Base-by-base conservation (phyloP, 1,140 invertebrate genomes). In the Neotoxoptera formosana region DNA sequence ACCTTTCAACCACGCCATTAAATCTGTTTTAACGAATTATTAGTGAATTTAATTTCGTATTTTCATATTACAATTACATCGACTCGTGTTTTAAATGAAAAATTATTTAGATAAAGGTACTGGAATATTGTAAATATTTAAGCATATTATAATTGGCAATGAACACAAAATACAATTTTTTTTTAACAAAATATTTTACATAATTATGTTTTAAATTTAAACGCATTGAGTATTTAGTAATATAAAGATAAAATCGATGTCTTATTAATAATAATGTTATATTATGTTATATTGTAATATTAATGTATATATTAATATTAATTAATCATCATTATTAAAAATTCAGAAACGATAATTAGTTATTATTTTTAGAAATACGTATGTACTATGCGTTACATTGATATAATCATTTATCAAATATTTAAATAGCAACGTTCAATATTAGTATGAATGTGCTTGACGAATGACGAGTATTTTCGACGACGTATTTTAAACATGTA, bases 381-480 rank as follows among this genome's bases (percentile, higher is more conserved):
- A 21, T 7, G 17, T 53, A 21, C 30, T 76, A n/a, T n/a, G n/a
- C 60, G 14, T 14, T n/a, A 76, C 11, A 17, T n/a, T 30, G 6
- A 76, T 76, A 34, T 76, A 17, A 76, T 67, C 25, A 67, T n/a
- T 76, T n/a, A 76, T 76, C 14, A 76, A 76, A 17, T 76, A 76
- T 76, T n/a, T n/a, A 76, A 76, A 76, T 76, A 17, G 60, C n/a
- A 76, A 76, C 60, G 60, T 76, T 76, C 60, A 76, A 76, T 76
- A n/a, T n/a, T 76, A 34, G 30, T 76, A 76, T 76, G n/a, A 76
- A 76, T 76, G 60, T 14, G 14, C 30, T n/a, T n/a, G 60, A 76
- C 60, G n/a, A 2, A 4, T n/a, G 60, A 76, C 60, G n/a, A 2
- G 14, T 67, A 67, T 67, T n/a, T 67, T 67, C 60, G 30, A 67